Evolutionary conservation across 2,888 invertebrate genomes (phyloP).

Genomic region (Xestobium rufovillosum): DNA sequence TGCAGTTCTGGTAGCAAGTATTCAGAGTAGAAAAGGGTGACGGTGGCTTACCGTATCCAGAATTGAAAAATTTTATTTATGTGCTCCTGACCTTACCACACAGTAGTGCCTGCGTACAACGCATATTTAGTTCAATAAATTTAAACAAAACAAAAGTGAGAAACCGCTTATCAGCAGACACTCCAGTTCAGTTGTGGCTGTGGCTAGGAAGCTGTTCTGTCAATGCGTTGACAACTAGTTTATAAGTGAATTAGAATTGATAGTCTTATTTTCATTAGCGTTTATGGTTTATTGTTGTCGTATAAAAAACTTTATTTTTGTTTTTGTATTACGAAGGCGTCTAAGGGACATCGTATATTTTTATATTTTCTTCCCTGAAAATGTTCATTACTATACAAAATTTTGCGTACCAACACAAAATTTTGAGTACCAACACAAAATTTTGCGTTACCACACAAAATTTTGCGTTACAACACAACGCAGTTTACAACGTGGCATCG

Average conservation of each 20-base stretch:
- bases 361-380: constrained; percentile 1
- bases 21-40: constrained; percentile 14
- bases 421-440: constrained; percentile 1
- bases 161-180: constrained; percentile 12
- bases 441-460: constrained; percentile 1
- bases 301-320: no score
- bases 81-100: constrained; percentile 15
- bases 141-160: constrained; percentile 19
- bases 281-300: no score
- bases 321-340: constrained; percentile 3
- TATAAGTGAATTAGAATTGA: no score
- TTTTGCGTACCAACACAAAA: constrained; percentile 1
- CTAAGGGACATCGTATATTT: constrained; percentile 2
- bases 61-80: constrained; percentile 7
- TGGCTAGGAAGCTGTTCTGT: no score
- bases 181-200: no score
- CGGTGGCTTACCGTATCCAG: constrained; percentile 8
- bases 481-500: constrained; percentile 1
- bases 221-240: no score
- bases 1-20: constrained; percentile 17
- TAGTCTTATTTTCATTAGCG: no score
- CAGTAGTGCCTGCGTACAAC: constrained; percentile 19
- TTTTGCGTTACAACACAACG: constrained; percentile 3
- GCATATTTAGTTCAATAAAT: constrained; percentile 18
- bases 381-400: neutral